These are phyloP conservation scores for Clarias fuscus DNA, from an alignment of 2,797 vertebrate species.

Conservation along the genomic window DNA sequence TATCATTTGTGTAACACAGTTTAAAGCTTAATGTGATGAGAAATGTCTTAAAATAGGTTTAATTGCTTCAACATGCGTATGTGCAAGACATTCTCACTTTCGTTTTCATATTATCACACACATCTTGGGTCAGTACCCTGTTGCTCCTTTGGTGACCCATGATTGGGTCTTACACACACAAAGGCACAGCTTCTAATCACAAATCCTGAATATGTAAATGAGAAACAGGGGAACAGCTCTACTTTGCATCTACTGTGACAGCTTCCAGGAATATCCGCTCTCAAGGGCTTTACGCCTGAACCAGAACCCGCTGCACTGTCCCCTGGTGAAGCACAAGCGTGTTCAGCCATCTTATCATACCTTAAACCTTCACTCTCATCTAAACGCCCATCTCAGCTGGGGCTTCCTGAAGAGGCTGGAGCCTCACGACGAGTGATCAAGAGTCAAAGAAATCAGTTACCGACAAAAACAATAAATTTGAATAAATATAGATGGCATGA, in stretches of 20 bases:
- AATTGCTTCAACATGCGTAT: background rate
- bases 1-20: background rate
- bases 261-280: constrained; percentile 34
- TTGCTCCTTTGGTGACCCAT: background rate
- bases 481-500: background rate
- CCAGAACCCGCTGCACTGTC: constrained; percentile 7
- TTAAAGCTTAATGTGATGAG: background rate
- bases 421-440: background rate
- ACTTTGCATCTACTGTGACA: constrained; percentile 6
- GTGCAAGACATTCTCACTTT: background rate
- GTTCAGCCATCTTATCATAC: background rate
- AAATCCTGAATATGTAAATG: background rate
- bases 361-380: constrained; percentile 25
- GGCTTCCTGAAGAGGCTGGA: background rate
- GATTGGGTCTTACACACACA: background rate
- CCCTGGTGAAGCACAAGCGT: constrained; percentile 21
- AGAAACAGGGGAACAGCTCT: constrained; percentile 10
- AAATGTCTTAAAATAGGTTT: background rate
- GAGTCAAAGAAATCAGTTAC: background rate
- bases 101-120: background rate
- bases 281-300: background rate
- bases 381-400: constrained; percentile 2
- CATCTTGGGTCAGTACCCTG: background rate
- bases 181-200: background rate
- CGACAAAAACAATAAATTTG: background rate